These are phyloP conservation scores for Caenorhabditis sp. DNA, from an alignment of 2,888 invertebrate genomes.

Conservation along the genomic window DNA sequence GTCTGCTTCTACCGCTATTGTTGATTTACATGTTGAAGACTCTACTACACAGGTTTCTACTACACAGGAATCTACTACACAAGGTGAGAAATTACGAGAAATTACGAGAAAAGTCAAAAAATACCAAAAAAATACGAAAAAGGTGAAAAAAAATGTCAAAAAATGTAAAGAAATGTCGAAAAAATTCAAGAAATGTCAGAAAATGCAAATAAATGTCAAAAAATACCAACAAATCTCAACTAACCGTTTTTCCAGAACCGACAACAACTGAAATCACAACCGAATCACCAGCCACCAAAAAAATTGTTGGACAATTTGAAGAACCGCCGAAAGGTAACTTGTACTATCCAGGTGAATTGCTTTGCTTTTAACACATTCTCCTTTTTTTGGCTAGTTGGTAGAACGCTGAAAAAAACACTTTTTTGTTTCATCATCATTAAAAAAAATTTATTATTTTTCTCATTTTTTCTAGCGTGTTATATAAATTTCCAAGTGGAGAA, in stretches of 20 bases:
- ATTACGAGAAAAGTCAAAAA: too few species aligned
- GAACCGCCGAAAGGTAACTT: slow-evolving; percentile 38
- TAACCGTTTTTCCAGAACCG: not conserved
- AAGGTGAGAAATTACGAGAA: not conserved
- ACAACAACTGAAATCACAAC: slow-evolving; percentile 3
- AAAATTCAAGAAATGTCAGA: not conserved
- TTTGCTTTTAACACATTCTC: slow-evolving; percentile 23
- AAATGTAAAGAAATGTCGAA: slow-evolving; percentile 3
- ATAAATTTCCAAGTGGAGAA: slow-evolving; percentile 66
- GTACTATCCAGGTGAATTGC: slow-evolving; percentile 43
- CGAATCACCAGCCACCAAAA: slow-evolving; percentile 13
- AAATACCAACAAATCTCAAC: slow-evolving; percentile 3
- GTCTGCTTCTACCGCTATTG: slow-evolving; percentile 38
- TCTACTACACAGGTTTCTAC: slow-evolving; percentile 13
- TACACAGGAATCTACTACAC: not conserved
- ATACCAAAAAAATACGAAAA: too few species aligned
- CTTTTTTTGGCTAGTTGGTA: slow-evolving; percentile 22
- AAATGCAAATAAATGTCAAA: not conserved
- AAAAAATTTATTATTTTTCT: slow-evolving; percentile 11
- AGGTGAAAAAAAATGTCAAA: slow-evolving; percentile 20
- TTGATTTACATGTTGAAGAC: slow-evolving; percentile 41
- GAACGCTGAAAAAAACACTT: slow-evolving; percentile 18
- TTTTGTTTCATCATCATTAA: too few species aligned
- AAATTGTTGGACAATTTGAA: slow-evolving; percentile 18
- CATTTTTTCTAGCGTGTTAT: slow-evolving; percentile 60